Evolutionary conservation across 2,888 invertebrate genomes (phyloP), one percentile per base, ranked within the genome.

Genomic region (Pseudolycoriella hygida): DNA sequence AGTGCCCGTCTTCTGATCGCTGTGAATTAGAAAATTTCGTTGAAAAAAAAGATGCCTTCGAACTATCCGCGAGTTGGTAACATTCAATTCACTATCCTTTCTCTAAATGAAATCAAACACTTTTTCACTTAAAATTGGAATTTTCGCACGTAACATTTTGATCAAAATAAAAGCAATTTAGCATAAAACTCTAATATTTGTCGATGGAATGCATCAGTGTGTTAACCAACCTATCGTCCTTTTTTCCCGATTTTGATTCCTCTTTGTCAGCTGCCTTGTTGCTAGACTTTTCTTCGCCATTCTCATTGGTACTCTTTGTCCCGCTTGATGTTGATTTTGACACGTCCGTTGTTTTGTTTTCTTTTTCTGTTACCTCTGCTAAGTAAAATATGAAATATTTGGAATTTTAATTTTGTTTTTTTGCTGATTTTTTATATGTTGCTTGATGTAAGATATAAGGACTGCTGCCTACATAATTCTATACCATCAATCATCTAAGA

Each of bases 1-100:
- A 37, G 51, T 39, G 42, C 50, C 32, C 40, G 42, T 42, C 46
- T 52, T 52, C 46, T 46, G 47, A 47, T 52, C 52, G 44, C 50
- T 55, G 60, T 46, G 57, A 53, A 46, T 58, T 54, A 52, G 61
- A 62, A 54, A 52, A 14, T 55, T 5, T 34, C 5, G 34, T 34
- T 34, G 34, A 34, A 12, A 34, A 10, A 34, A 30, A 10, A 30
- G 11, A 34, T 34, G 12, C 15, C n/a, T 14, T n/a, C n/a, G n/a
- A n/a, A n/a, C n/a, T n/a, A n/a, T n/a, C n/a, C n/a, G n/a, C n/a
- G n/a, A n/a, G n/a, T n/a, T n/a, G n/a, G n/a, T n/a, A n/a, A n/a
- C n/a, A n/a, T n/a, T n/a, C n/a, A n/a, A n/a, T n/a, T n/a, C n/a
- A n/a, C n/a, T n/a, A n/a, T n/a, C n/a, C 25, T 25, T 25, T 25